Evolutionary conservation across 1,140 invertebrate species (phyloP), one percentile per base, ranked within the genome.

Genomic region (Drosophila rufa): DNA sequence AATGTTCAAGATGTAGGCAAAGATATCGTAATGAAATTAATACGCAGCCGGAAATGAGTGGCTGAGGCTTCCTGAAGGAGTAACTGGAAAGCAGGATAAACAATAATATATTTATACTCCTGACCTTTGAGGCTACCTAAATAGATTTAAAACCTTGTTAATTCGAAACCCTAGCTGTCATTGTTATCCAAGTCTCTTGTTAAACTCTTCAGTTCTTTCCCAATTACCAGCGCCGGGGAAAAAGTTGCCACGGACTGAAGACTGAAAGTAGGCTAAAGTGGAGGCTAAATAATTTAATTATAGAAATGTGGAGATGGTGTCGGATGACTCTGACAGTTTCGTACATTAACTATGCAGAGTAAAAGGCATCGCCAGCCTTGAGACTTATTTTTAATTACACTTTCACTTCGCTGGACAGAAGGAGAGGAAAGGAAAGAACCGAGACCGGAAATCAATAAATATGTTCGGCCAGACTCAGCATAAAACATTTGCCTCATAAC

Each of bases 381-480:
- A 66, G 48, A 64, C 76, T 70, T 75, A 75, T 79, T 79, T 77
- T 74, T 87, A 87, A 87, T 87, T 87, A 68, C 67, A 60, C 69
- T 43, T 48, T 64, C 33, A 19, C 27, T 17, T 40, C 19, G 27
- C 36, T 14, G 38, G 25, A 15, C 5, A n/a, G 38, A 36, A 17
- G 11, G n/a, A 14, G 47, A 11, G 51, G 15, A 25, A 27, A n/a
- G 15, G 40, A 11, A 36, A 46, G 12, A 19, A n/a, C 19, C 30
- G n/a, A 27, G 43, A 47, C 61, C 84, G 84, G 84, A 89, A 84
- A 89, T 89, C 84, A 89, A 89, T 89, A 84, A 89, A 87, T 89
- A 89, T 89, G 84, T 89, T 89, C 65, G 58, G 50, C 46, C 55
- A 80, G 79, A 75, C 79, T 78, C 62, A 45, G 67, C 62, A 45